Evolutionary conservation across 2,888 invertebrate genomes (phyloP), one percentile per base, ranked within the genome.

Genomic region (Willowsia nigromaculata): DNA sequence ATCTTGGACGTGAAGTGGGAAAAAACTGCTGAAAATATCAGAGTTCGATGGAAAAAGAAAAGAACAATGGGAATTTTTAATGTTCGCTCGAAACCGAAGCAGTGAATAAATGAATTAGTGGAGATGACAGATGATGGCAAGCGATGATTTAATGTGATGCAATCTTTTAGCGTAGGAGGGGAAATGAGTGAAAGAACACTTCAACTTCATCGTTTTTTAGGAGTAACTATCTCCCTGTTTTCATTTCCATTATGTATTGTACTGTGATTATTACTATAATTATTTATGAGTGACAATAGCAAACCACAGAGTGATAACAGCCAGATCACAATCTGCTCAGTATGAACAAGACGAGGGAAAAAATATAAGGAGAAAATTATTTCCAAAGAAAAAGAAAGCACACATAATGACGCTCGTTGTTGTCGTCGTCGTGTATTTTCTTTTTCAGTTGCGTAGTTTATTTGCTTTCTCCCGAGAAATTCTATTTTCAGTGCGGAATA

Each of bases 381-480:
- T n/a, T n/a, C n/a, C n/a, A n/a, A n/a, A n/a, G 7, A 33, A 27
- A 65, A 65, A 30, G 27, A 65, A 33, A 65, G 33, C 33, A 65
- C 59, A 59, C 15, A 65, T 30, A 30, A 74, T 74, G 47, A 43
- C 74, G 74, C n/a, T 74, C 1, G 47, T 47, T 1, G 40, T 25
- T 37, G n/a, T n/a, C n/a, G n/a, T n/a, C n/a, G n/a, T 7, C 25
- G 40, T 71, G 43, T 15, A 25, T 47, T 71, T 43, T 43, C 25
- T 27, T 74, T 2, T n/a, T n/a, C n/a, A n/a, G 25, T 47, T 47
- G n/a, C 6, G 43, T 74, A 15, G 37, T 11, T 68, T 37, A 25
- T 68, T 40, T 74, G 74, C 33, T 74, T 74, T 74, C 74, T 74
- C 47, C 13, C 25, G 15, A 74, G 47, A 74, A 74, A 47, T 25